Base-by-base conservation (phyloP, 1,140 invertebrate genomes). In the Leguminivora glycinivorella region DNA sequence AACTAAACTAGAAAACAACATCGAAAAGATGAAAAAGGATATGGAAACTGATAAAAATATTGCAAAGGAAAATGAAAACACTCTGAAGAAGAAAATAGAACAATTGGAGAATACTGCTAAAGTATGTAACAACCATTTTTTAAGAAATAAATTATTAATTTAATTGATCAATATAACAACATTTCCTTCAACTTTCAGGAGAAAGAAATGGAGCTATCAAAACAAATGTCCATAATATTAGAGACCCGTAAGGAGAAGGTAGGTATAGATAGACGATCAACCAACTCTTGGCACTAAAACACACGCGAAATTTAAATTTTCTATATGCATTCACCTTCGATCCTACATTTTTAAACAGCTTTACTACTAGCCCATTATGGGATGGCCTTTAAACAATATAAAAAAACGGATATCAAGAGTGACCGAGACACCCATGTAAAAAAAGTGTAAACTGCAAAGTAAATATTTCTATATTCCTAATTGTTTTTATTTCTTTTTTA, bases 181-280 rank as follows among this genome's bases (percentile, higher is more conserved):
- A n/a, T 31, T 34, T 34, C 6, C 17, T 60, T 67, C 10, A 9
- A 40, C 70, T 78, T 81, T n/a, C 74, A 83, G 81, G 76, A 74
- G 6, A 85, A 81, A 72, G 84, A 88, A 26, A 72, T 77, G 2
- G 83, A 85, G 31, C 58, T 82, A 0, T 74, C 79, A 0, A 83
- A 81, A 47, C 78, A 84, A 71, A 82, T 83, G 80, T 72, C 77
- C 5, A 74, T 81, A n/a, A 82, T 85, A 5, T 70, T 80, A 40
- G 85, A 86, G n/a, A 79, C 82, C 70, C 75, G 81, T 56, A 75
- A 67, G n/a, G 84, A 88, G 72, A 85, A 83, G 79, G 81, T 85
- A 74, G n/a, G n/a, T n/a, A n/a, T n/a, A n/a, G n/a, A n/a, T n/a
- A n/a, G n/a, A n/a, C n/a, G n/a, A n/a, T n/a, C n/a, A n/a, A n/a